phyloP scores from a whole-genome alignment of 2,113 vertebrate genomes.

The Stercorarius parasiticus region DNA sequence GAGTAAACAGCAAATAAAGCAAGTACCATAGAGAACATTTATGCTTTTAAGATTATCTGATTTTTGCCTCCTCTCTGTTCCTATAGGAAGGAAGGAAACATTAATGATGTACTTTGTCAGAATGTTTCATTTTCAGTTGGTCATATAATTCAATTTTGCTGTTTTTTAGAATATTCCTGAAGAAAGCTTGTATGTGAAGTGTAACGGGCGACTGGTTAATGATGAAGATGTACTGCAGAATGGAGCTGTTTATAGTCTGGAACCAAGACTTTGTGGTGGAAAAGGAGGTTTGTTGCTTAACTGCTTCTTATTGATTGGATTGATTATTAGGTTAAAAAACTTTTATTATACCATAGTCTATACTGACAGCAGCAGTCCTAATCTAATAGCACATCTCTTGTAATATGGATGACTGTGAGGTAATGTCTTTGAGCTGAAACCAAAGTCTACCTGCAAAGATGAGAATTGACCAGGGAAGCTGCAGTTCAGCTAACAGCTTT shows the following conservation, averaged over 20 bases:
- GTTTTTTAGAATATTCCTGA: slow-evolving; percentile 69
- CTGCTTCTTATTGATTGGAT: not conserved
- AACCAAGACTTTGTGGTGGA: slow-evolving; percentile 87
- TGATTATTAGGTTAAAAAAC: not conserved
- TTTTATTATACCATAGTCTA: accelerated
- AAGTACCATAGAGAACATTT: accelerated
- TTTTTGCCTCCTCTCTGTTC: not conserved
- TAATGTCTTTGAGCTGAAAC: not conserved
- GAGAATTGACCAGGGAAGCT: not conserved
- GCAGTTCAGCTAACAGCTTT: not conserved
- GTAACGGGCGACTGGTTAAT: slow-evolving; percentile 68
- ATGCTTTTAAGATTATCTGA: not conserved
- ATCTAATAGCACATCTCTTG: not conserved
- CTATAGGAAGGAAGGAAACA: not conserved
- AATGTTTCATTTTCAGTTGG: not conserved
- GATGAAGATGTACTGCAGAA: slow-evolving; percentile 71
- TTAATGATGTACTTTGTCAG: not conserved
- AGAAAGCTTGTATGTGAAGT: slow-evolving; percentile 82
- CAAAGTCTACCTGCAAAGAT: accelerated
- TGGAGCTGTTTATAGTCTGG: slow-evolving; percentile 85
- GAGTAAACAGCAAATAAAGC: not conserved
- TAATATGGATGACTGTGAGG: not conserved
- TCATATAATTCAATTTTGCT: not conserved
- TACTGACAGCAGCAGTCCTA: not conserved
- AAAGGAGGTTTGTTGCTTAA: slow-evolving; percentile 86